Evolutionary conservation across 2,888 invertebrate species (phyloP).

Genomic region (Nemurella pictetii): DNA sequence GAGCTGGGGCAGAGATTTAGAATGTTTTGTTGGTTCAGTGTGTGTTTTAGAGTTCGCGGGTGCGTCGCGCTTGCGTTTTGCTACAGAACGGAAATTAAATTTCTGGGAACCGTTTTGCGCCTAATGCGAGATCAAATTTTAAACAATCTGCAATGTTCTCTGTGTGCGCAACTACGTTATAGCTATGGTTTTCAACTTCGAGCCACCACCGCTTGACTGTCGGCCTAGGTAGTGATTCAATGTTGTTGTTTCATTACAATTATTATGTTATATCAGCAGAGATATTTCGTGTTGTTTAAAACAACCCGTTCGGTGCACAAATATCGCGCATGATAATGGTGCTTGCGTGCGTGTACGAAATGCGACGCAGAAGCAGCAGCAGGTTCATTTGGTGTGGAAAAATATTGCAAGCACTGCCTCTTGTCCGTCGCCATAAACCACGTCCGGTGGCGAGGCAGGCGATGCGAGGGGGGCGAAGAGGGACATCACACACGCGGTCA

Average conservation of each 20-base stretch:
- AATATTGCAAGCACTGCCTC: too few relatives aligned
- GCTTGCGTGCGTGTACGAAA: too few relatives aligned
- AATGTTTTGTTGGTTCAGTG: background rate
- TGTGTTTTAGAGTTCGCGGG: background rate
- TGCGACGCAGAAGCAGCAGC: too few relatives aligned
- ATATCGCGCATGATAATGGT: too few relatives aligned
- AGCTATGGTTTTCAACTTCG: background rate
- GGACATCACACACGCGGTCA: background rate
- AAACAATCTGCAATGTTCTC: background rate
- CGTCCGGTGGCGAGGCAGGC: too few relatives aligned
- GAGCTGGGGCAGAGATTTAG: background rate
- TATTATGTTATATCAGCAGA: background rate
- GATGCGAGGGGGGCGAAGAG: too few relatives aligned
- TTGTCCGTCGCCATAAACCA: too few relatives aligned
- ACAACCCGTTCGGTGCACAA: too few relatives aligned
- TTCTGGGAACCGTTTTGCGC: background rate
- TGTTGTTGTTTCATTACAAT: background rate
- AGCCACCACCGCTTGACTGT: background rate
- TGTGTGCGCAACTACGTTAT: too few relatives aligned
- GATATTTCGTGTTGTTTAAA: too few relatives aligned
- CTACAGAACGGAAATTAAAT: background rate
- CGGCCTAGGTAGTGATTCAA: background rate
- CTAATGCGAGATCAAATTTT: background rate
- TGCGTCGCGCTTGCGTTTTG: background rate
- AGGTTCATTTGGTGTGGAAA: too few relatives aligned